These are phyloP conservation scores for Daphoenositta chrysoptera DNA, from an alignment of 2,113 vertebrate species.

Conservation along the genomic window DNA sequence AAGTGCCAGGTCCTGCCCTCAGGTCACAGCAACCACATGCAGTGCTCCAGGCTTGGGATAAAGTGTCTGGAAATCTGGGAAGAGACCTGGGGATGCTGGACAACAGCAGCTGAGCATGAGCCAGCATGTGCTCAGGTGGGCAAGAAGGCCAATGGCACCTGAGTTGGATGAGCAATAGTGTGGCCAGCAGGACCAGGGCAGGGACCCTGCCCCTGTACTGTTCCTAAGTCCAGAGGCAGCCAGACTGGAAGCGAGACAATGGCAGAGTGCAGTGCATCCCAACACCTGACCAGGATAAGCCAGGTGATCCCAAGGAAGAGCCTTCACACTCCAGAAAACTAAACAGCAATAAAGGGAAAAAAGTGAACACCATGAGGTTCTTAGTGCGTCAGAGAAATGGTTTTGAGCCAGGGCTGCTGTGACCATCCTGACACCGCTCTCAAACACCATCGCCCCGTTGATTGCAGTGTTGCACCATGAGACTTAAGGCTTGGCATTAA, in stretches of 20 bases:
- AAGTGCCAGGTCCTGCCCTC: neutral
- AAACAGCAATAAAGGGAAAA: neutral
- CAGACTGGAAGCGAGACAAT: neutral
- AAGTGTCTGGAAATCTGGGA: neutral
- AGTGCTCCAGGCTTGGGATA: neutral
- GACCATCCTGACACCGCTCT: rapidly evolving
- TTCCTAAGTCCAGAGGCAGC: neutral
- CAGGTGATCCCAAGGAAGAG: neutral
- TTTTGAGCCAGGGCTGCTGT: neutral
- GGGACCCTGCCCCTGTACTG: neutral
- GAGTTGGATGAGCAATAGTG: neutral
- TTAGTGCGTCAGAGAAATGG: neutral
- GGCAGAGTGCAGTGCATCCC: neutral
- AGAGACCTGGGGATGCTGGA: neutral
- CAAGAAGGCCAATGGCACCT: neutral
- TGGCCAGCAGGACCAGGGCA: neutral
- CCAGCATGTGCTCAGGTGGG: neutral
- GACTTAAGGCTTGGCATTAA: neutral
- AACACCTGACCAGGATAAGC: rapidly evolving
- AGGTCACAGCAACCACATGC: neutral
- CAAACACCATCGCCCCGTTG: rapidly evolving
- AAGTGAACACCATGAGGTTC: rapidly evolving
- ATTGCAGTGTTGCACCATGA: rapidly evolving
- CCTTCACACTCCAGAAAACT: neutral
- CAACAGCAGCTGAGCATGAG: neutral